Evolutionary conservation across 2,797 vertebrate species (phyloP).

Genomic region (Gallinago solitaria): DNA sequence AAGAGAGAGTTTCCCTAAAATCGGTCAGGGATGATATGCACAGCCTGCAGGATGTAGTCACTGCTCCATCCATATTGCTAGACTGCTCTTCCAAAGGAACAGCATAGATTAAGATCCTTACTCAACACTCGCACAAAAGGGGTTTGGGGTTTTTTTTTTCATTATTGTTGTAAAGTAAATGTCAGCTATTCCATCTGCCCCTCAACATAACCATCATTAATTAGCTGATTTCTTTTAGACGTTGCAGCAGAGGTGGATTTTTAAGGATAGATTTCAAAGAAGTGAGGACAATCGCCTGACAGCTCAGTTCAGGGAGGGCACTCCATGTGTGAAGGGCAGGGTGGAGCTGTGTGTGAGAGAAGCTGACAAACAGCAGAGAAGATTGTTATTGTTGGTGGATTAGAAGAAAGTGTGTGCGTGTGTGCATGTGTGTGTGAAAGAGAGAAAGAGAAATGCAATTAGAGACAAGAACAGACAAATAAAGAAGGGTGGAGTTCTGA

Average conservation of each 20-base stretch:
- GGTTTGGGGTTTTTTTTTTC: not conserved
- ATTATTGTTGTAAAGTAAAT: constrained; percentile 52
- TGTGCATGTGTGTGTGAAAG: not conserved
- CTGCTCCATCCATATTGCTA: not conserved
- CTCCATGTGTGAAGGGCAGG: constrained; percentile 29
- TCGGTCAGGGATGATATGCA: not conserved
- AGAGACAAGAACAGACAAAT: constrained; percentile 15
- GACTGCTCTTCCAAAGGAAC: too few relatives aligned
- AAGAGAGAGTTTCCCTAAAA: not conserved
- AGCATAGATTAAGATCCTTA: constrained; percentile 16
- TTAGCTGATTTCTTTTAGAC: constrained; percentile 57
- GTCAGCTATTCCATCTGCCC: constrained; percentile 66
- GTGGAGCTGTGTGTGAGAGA: constrained; percentile 15
- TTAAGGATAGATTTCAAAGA: constrained; percentile 55
- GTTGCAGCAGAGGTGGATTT: constrained; percentile 42
- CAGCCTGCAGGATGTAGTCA: not conserved
- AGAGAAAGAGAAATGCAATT: constrained; percentile 26
- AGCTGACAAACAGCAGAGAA: constrained; percentile 38
- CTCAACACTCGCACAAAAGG: not conserved
- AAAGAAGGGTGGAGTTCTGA: constrained; percentile 37
- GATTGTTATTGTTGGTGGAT: constrained; percentile 34
- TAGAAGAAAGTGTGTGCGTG: not conserved
- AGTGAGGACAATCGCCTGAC: constrained; percentile 28
- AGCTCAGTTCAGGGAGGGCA: constrained; percentile 59
- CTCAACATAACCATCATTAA: constrained; percentile 57